Percentiles rank a stretch among this genome's conserved stretches.
These are phyloP conservation scores for Ceryle rudis DNA, from an alignment of 2,797 vertebrate species.

Conservation along the genomic window DNA sequence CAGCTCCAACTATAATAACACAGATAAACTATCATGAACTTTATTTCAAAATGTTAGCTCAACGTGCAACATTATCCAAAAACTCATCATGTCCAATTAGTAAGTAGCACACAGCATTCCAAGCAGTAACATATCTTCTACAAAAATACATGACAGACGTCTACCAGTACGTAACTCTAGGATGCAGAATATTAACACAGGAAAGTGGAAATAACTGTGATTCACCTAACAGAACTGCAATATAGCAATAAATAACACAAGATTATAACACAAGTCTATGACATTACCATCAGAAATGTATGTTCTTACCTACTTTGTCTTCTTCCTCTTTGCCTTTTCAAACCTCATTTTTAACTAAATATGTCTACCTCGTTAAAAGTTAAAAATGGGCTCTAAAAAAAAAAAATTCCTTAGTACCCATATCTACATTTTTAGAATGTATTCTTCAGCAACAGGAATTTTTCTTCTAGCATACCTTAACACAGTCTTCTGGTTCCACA, in stretches of 20 bases:
- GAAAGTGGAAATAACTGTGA: neutral
- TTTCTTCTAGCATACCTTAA: neutral
- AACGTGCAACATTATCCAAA: neutral
- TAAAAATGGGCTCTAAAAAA: neutral
- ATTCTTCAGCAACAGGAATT: neutral
- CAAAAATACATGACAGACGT: neutral
- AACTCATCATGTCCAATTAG: neutral
- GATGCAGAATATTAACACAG: neutral
- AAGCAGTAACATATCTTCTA: neutral
- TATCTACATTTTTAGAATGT: neutral
- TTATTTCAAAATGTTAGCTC: neutral
- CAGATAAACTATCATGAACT: neutral
- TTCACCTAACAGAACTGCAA: neutral
- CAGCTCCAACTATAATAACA: slow-evolving; percentile 84
- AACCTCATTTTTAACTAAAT: neutral
- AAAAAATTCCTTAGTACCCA: neutral
- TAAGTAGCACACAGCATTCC: neutral
- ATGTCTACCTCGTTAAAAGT: neutral
- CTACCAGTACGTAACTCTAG: neutral
- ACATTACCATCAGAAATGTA: neutral
- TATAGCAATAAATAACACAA: neutral
- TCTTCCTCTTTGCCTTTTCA: neutral
- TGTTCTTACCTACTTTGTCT: neutral
- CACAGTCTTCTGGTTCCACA: neutral
- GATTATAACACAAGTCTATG: neutral